These are phyloP conservation scores for Scolopax bukidnonensis DNA, from an alignment of 2,797 vertebrate species.

Conservation along the genomic window DNA sequence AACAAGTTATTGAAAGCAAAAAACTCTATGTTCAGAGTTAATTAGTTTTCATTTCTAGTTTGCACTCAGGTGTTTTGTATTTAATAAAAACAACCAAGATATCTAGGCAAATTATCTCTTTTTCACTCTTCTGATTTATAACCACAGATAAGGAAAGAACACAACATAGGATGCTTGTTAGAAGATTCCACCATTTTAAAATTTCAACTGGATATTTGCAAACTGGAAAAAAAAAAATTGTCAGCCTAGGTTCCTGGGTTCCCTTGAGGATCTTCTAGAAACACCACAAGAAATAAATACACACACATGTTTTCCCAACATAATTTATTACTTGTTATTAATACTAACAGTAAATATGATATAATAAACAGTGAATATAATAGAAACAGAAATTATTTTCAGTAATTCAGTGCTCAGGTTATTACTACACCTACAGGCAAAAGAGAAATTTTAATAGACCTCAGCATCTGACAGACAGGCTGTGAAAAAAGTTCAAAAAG, in stretches of 20 bases:
- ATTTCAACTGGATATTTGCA: background rate
- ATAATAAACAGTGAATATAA: background rate
- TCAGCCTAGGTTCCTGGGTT: background rate
- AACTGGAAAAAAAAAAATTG: background rate
- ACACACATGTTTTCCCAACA: background rate
- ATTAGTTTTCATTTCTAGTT: background rate
- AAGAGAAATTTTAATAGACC: background rate
- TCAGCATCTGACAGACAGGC: background rate
- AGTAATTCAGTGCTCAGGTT: background rate
- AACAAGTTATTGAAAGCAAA: background rate
- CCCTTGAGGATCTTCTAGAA: background rate
- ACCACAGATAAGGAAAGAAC: background rate
- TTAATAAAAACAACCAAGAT: background rate
- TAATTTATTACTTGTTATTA: background rate
- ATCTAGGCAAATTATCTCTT: background rate
- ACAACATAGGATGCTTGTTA: background rate
- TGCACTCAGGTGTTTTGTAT: background rate
- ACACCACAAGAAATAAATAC: background rate
- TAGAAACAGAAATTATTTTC: slow-evolving; percentile 5
- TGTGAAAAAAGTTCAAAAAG: background rate
- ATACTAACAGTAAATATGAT: background rate
- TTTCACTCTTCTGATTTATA: background rate
- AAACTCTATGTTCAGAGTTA: background rate
- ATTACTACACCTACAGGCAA: background rate
- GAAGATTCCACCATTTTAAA: background rate